Base-by-base conservation (phyloP, 2,888 invertebrate genomes). In the Allolobophora icterica region DNA sequence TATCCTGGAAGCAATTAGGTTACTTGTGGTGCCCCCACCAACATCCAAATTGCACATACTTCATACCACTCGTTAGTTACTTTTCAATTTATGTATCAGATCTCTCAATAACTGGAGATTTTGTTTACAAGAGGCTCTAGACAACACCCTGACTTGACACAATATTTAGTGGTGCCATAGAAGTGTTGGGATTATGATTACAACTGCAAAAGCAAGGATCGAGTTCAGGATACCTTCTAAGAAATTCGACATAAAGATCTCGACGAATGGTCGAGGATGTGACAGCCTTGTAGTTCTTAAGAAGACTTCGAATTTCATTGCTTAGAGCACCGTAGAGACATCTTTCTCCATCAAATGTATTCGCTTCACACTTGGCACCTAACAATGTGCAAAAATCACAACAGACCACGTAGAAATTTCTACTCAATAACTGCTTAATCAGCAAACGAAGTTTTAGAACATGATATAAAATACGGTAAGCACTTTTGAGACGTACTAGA, bases 271-370 rank as follows among this genome's bases (percentile, higher is more conserved):
- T 95, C 89, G 95, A 94, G 8, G 95, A 93, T 13, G 95, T 95
- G 90, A 96, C 94, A 52, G 96, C 95, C 92, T 95, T 95, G 92
- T 95, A 96, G 52, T 95, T 95, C 91, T 94, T 93, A 38, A 96
- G 94, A 19, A 96, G 92, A 90, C 95, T 95, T 89, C 96, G 94
- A 40, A 96, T 96, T 38, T 95, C 94, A 92, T 95, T 94, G 58
- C 94, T 96, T 91, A 96, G 94, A 11, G 96, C 96, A 5, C 96
- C 96, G 93, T 96, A 96, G 30, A 96, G 93, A 93, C 96, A 96
- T 13, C 96, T 94, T 93, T 96, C 96, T 0, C 96, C 96, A 93
- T 96, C 96, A 94, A 96, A 96, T 15, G 96, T 96, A 93, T 96
- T 96, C 0, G 96, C 95, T 92, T 96, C 96, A 95, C 96, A 96